Conservation (phyloP, 1,140 invertebrate species). For the Papilio polyxenes region DNA sequence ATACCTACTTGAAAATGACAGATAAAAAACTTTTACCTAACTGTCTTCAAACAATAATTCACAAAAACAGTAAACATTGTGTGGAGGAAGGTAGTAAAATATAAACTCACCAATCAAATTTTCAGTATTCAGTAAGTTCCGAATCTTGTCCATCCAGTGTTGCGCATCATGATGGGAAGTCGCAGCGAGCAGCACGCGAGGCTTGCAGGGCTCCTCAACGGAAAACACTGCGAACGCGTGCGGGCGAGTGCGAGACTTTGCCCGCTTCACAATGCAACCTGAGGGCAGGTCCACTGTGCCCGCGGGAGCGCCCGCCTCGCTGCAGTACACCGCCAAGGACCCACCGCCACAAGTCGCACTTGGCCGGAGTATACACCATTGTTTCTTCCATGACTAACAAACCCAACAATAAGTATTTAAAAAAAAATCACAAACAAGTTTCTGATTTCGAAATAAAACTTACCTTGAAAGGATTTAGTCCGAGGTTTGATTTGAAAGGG, state of each 20-base stretch:
- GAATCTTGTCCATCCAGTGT: conserved; percentile 75
- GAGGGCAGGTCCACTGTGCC: conserved; percentile 65
- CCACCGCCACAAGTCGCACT: conserved; percentile 65
- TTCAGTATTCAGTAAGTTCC: conserved; percentile 58
- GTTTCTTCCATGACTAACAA: conserved; percentile 74
- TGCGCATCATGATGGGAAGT: conserved; percentile 64
- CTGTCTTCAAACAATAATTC: conserved; percentile 16
- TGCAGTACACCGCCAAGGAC: conserved; percentile 70
- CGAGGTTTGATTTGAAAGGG: conserved; percentile 71
- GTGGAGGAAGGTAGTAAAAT: conserved; percentile 57
- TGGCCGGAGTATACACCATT: conserved; percentile 75
- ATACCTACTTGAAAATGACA: background rate
- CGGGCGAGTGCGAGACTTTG: conserved; percentile 69
- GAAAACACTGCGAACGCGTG: conserved; percentile 73
- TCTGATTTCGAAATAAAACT: conserved; percentile 49
- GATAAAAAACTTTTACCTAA: background rate
- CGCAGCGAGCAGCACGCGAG: conserved; percentile 67
- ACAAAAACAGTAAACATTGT: conserved; percentile 29
- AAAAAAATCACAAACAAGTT: conserved; percentile 57
- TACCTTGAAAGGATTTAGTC: conserved; percentile 76
- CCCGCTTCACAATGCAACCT: conserved; percentile 65
- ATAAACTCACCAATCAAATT: conserved; percentile 62
- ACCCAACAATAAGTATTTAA: conserved; percentile 36
- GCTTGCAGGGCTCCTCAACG: conserved; percentile 63
- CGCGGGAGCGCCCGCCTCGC: conserved; percentile 69